phyloP scores from a whole-genome alignment of 2,113 vertebrate genomes.

The Talpa occidentalis region DNA sequence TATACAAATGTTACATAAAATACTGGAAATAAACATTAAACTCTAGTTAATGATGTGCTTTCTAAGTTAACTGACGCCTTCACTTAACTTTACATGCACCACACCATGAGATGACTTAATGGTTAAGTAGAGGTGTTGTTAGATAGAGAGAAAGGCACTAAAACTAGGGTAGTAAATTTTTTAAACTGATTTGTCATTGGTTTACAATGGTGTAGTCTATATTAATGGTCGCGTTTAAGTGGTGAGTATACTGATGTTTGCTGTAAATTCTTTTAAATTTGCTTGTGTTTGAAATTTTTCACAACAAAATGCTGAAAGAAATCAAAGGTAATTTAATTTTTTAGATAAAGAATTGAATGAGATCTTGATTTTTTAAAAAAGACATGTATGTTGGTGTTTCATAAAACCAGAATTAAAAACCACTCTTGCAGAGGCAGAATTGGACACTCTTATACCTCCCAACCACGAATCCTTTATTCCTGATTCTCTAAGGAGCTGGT shows the following conservation, averaged over 20 bases:
- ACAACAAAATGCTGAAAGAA: not conserved
- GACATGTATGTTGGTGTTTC: not conserved
- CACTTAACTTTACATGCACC: too few relatives aligned
- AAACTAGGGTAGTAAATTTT: not conserved
- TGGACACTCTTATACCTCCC: not conserved
- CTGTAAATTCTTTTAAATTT: not conserved
- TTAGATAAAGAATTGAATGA: not conserved
- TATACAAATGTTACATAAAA: too few relatives aligned
- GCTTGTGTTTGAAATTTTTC: not conserved
- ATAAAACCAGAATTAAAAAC: not conserved
- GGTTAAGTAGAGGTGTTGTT: too few relatives aligned
- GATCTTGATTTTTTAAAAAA: not conserved
- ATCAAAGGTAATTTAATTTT: not conserved
- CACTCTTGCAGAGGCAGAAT: not conserved
- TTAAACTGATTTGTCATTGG: not conserved
- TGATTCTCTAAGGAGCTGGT: not conserved
- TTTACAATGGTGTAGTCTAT: too few relatives aligned
- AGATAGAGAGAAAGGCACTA: too few relatives aligned
- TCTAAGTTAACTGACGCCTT: too few relatives aligned
- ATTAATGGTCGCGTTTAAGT: not conserved
- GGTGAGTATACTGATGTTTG: not conserved
- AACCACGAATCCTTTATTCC: not conserved
- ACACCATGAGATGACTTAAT: too few relatives aligned
- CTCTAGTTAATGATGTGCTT: too few relatives aligned
- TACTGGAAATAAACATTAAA: too few relatives aligned